These are phyloP conservation scores for Paramuricea clavata DNA, from an alignment of 92 coral and sea anemone genomes.

Conservation along the genomic window DNA sequence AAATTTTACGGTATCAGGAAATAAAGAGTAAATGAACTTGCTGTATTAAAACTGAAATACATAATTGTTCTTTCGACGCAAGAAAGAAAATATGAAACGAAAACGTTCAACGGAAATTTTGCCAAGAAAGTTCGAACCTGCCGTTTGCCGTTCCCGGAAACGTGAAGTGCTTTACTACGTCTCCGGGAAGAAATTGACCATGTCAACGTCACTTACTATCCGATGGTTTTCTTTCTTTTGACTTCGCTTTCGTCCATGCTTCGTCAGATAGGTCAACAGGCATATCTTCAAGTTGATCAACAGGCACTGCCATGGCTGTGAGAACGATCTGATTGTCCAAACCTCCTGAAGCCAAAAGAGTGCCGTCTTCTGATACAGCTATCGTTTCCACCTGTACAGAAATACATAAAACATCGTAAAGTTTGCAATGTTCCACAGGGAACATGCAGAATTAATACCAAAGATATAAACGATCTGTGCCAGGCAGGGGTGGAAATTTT, in stretches of 20 bases:
- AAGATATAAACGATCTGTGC: too few relatives aligned
- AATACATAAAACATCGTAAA: not conserved
- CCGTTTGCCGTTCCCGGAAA: too few relatives aligned
- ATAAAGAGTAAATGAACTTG: too few relatives aligned
- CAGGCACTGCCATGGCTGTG: constrained; percentile 81
- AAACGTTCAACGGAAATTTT: too few relatives aligned
- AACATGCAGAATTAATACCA: not conserved
- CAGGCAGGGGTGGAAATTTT: too few relatives aligned
- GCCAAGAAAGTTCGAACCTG: too few relatives aligned
- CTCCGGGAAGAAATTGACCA: too few relatives aligned
- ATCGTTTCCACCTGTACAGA: constrained; percentile 80
- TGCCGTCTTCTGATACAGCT: constrained; percentile 92
- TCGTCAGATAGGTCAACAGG: constrained; percentile 65
- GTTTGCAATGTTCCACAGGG: not conserved
- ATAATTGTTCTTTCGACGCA: too few relatives aligned
- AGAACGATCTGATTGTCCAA: constrained; percentile 81
- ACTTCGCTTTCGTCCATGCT: constrained; percentile 19
- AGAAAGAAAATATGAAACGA: too few relatives aligned
- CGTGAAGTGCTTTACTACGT: too few relatives aligned
- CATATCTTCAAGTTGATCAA: constrained; percentile 85
- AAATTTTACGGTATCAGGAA: too few relatives aligned
- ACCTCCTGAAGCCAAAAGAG: constrained; percentile 92
- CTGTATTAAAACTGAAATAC: too few relatives aligned
- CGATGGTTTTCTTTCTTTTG: constrained; percentile 33
- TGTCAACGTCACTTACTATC: constrained; percentile 12